Base-by-base conservation (phyloP, 2,113 vertebrate genomes). In the Chamaetylas fuelleborni region DNA sequence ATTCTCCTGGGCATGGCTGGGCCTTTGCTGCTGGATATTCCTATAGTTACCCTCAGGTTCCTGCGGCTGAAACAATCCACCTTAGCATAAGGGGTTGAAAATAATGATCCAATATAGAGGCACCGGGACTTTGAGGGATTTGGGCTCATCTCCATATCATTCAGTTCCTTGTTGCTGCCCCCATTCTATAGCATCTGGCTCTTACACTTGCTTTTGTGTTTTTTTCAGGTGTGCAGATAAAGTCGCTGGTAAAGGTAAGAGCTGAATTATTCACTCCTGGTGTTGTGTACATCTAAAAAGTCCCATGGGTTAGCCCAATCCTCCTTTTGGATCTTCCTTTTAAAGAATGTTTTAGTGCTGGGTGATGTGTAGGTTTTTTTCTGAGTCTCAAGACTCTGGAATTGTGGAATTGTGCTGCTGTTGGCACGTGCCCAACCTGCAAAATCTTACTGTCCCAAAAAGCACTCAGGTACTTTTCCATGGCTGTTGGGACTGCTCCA, bases 161-260 rank as follows among this genome's bases (percentile, higher is more conserved):
- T 57, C 38, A 15, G 23, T 26, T 78, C 43, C 23, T 83, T n/a
- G 5, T n/a, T 81, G n/a, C 14, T 82, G 53, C 45, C 9, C 5
- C 14, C 1, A 0, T 10, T 14, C 58, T 28, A 0, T 7, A 14
- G 22, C 33, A 73, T 58, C 86, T 47, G 31, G 50, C 17, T 84
- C 83, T 95, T 74, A 95, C 22, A 4, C 26, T 82, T 64, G 62
- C 33, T 79, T 86, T 95, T 88, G 67, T 81, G 8, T 22, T 91
- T 96, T 97, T 98, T 97, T 89, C 96, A 98, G 98, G 82, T 98
- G 94, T 1, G 2, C 93, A 11, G 97, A 98, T 94, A 98, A 98
- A 97, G 86, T 96, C 38, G n/a, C 97, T 64, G 96, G 95, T 70
- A 98, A 97, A 98, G 98, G 98, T 98, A 98, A 98, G 97, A 89